Conservation (phyloP, 2,888 invertebrate genomes). For the Scelioninae gen. 2 region DNA sequence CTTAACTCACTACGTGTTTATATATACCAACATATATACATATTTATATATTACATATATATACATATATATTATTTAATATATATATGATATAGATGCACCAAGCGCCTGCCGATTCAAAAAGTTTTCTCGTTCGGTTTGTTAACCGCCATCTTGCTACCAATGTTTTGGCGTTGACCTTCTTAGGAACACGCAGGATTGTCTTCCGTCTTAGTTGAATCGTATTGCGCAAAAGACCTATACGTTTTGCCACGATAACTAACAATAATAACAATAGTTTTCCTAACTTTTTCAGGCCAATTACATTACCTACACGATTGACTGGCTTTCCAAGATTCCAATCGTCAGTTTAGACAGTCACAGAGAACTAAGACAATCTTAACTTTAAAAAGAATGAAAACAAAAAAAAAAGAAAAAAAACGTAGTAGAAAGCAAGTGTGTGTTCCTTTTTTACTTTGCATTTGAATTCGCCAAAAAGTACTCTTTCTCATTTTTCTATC, state of each 20-base stretch:
- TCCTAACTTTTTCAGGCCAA: slow-evolving; percentile 58
- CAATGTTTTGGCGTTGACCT: background rate
- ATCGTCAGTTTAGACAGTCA: slow-evolving; percentile 21
- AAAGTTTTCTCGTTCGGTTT: slow-evolving; percentile 62
- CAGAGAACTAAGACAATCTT: slow-evolving; percentile 47
- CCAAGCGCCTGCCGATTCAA: slow-evolving; percentile 69
- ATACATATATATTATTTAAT: slow-evolving; percentile 62
- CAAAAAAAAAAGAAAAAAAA: slow-evolving; percentile 2
- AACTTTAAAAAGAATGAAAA: slow-evolving; percentile 22
- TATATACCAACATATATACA: slow-evolving; percentile 71
- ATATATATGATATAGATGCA: slow-evolving; percentile 66
- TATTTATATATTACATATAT: slow-evolving; percentile 63
- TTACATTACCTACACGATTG: slow-evolving; percentile 51
- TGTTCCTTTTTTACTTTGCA: slow-evolving; percentile 40
- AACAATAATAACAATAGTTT: slow-evolving; percentile 38
- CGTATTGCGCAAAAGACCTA: slow-evolving; percentile 32
- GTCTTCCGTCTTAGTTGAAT: slow-evolving; percentile 32
- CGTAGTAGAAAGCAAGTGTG: slow-evolving; percentile 26
- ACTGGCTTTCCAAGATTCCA: slow-evolving; percentile 26
- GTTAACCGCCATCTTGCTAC: background rate
- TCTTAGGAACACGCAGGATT: slow-evolving; percentile 40
- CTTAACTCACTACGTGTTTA: slow-evolving; percentile 74
- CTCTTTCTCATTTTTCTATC: slow-evolving; percentile 37
- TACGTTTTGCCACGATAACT: slow-evolving; percentile 7
- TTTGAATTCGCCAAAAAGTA: slow-evolving; percentile 32